Evolutionary conservation across 2,113 vertebrate genomes (phyloP), one percentile per base, ranked within the genome.

Genomic region (Halichoerus grypus): DNA sequence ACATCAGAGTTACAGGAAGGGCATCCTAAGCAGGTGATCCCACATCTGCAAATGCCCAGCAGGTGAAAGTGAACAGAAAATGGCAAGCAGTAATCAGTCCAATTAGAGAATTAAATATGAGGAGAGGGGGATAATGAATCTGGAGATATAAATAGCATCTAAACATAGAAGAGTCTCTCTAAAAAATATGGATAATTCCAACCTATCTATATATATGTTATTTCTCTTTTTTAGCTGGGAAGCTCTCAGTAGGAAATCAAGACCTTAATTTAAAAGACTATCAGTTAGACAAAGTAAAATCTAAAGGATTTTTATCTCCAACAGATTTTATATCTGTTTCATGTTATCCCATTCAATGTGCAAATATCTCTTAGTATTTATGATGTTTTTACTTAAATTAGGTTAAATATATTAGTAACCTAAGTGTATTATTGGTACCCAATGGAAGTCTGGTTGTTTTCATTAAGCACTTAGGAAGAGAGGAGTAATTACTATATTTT

Each of bases 261-360:
- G 7, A 46, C 90, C 69, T 94, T 88, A 42, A 74, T 80, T 85
- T 91, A 82, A 96, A 63, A 59, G 53, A n/a, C n/a, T 76, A 26
- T 65, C 21, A 76, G 57, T 26, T 26, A 22, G 26, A 57, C 24
- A 94, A 72, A 46, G 26, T 74, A 46, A 94, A 55, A 79, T 91
- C 1, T 24, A 33, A 57, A 63, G 5, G 19, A 18, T 79, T 71
- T 97, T 91, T 71, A 16, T 80, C 21, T 89, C 28, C 61, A 79
- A 55, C 72, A 79, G 16, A 21, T 80, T 97, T 94, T 65, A 36
- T 84, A 57, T 84, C 63, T 36, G 42, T 21, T 88, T 46, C 11
- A 79, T 82, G 51, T 72, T 71, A 80, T 65, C 3, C 12, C 46
- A 67, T 55, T 88, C 21, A 80, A 3, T 55, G 19, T n/a, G 6